Conservation (phyloP, 2,888 invertebrate genomes). For the Oxyscelio sp. region DNA sequence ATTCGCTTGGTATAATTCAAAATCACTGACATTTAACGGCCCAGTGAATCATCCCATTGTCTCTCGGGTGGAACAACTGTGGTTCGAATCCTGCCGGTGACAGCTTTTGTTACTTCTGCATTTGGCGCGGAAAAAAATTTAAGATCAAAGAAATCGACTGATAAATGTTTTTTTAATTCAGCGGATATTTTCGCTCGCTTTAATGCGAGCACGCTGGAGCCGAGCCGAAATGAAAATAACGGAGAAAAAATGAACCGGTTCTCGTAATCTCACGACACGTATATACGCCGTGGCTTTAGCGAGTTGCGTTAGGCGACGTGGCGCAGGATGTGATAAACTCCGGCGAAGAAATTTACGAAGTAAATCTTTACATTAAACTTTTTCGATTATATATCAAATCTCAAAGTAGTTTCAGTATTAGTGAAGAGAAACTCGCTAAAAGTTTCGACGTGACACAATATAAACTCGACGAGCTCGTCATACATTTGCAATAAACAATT, state of each 20-base stretch:
- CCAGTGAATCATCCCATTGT: constrained; percentile 58
- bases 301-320: constrained; percentile 28
- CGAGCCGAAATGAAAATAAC: constrained; percentile 41
- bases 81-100: constrained; percentile 52
- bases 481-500: constrained; percentile 23
- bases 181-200: not conserved
- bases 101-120: constrained; percentile 53
- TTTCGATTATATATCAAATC: constrained; percentile 74
- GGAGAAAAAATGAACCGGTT: not conserved
- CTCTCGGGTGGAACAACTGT: constrained; percentile 37
- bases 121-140: constrained; percentile 5
- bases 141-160: constrained; percentile 24
- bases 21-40: constrained; percentile 52
- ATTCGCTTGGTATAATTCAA: constrained; percentile 57
- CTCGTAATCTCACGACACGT: constrained; percentile 40
- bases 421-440: constrained; percentile 54
- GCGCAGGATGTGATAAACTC: constrained; percentile 65
- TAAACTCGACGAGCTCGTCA: constrained; percentile 45
- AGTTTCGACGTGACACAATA: constrained; percentile 66
- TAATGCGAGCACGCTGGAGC: not conserved
- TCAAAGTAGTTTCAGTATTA: constrained; percentile 67
- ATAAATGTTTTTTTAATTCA: constrained; percentile 12
- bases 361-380: constrained; percentile 74
- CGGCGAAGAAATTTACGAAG: constrained; percentile 68
- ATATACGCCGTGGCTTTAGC: constrained; percentile 38